Evolutionary conservation across 2,113 vertebrate species (phyloP).

Genomic region (Ceyx melanurus): DNA sequence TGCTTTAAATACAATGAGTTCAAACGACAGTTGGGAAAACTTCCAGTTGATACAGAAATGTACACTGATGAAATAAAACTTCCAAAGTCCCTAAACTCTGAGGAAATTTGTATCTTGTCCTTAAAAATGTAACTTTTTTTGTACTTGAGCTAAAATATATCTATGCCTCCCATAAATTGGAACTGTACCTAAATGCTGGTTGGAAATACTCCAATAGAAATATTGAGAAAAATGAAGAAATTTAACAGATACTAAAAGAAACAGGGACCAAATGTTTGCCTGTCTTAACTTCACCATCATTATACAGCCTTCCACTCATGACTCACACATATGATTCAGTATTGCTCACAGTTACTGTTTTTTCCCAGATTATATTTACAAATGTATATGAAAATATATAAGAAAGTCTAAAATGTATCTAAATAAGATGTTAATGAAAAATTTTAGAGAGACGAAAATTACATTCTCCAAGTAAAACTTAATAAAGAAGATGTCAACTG

Average conservation of each 20-base stretch:
- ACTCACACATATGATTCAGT: background rate
- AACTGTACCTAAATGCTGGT: background rate
- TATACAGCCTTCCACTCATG: background rate
- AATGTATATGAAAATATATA: background rate
- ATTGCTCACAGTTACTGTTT: background rate
- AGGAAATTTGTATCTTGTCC: background rate
- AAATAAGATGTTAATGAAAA: background rate
- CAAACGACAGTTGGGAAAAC: background rate
- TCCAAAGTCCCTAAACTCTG: background rate
- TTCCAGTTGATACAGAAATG: background rate
- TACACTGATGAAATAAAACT: background rate
- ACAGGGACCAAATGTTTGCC: background rate
- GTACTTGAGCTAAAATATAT: background rate
- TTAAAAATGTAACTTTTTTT: background rate
- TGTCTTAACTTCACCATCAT: background rate
- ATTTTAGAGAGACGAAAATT: background rate
- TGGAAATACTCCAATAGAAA: background rate
- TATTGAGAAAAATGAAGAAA: background rate
- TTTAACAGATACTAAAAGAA: background rate
- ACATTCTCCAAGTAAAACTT: background rate
- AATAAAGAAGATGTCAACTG: background rate
- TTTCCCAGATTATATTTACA: background rate
- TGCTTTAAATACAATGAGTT: background rate
- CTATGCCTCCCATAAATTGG: background rate
- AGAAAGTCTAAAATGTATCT: background rate